phyloP scores from a whole-genome alignment of 2,888 invertebrate species.

The Sicus ferrugineus region DNA sequence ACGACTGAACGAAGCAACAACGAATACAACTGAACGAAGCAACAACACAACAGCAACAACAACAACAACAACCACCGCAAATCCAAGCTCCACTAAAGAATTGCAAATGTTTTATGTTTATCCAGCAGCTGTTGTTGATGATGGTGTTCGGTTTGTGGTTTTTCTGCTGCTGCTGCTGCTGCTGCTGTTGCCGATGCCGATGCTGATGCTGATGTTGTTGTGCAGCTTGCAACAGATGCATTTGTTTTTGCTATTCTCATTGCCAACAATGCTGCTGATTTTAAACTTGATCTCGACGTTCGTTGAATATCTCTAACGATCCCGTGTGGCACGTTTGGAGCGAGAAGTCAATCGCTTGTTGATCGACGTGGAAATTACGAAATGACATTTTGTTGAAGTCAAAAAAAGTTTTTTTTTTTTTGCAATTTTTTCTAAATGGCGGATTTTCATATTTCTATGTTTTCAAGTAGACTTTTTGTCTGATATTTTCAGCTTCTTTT shows the following conservation, averaged over 20 bases:
- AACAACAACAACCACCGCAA: not conserved
- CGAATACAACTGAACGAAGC: too few species aligned
- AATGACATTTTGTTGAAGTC: conserved; percentile 22
- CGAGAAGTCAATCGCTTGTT: conserved; percentile 6
- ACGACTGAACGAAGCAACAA: too few species aligned
- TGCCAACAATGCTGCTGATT: not conserved
- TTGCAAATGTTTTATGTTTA: not conserved
- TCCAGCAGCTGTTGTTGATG: not conserved
- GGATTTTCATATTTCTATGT: too few species aligned
- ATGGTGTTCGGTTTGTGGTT: not conserved
- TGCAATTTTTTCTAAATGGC: not conserved
- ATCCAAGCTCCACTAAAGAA: too few species aligned
- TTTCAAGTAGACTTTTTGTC: too few species aligned
- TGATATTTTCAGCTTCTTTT: too few species aligned
- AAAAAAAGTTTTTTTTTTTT: conserved; percentile 1
- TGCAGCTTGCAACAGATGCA: too few species aligned
- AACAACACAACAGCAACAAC: not conserved
- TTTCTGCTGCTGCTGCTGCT: conserved; percentile 1
- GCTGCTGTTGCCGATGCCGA: not conserved
- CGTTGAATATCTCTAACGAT: not conserved
- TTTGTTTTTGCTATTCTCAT: not conserved
- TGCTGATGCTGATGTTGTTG: not conserved
- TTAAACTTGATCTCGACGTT: conserved; percentile 20
- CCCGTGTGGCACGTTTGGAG: not conserved
- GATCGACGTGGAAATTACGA: conserved; percentile 26